phyloP scores from a whole-genome alignment of 2,797 vertebrate species.

The Cyclura pinguis region DNA sequence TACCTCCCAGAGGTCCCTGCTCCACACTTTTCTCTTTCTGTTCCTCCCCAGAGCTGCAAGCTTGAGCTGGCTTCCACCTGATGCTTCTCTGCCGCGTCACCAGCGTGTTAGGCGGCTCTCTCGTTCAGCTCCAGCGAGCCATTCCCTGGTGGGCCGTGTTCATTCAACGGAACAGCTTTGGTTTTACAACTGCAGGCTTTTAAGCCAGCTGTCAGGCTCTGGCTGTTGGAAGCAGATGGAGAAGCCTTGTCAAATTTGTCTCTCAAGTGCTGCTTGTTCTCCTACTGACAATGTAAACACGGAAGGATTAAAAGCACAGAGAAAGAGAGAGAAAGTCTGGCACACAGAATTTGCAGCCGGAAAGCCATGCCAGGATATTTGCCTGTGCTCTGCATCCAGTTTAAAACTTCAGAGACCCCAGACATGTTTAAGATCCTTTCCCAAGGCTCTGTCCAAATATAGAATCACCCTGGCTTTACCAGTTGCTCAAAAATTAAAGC shows the following conservation, averaged over 20 bases:
- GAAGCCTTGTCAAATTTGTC: neutral
- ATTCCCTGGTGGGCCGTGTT: neutral
- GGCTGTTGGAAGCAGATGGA: neutral
- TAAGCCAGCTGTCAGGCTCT: slow-evolving; percentile 10
- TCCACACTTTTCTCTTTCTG: neutral
- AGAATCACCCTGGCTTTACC: no score
- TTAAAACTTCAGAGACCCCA: neutral
- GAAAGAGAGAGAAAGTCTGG: neutral
- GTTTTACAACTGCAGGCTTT: neutral
- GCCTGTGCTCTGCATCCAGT: neutral
- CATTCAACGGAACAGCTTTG: neutral
- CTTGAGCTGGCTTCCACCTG: neutral
- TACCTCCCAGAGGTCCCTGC: neutral
- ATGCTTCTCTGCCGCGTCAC: neutral
- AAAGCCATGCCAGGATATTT: neutral
- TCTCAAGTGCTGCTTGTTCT: neutral
- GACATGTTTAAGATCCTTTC: no score
- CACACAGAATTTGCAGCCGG: neutral
- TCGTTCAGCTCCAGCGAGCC: neutral
- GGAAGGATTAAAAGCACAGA: neutral
- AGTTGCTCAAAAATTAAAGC: neutral
- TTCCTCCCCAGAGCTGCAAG: neutral
- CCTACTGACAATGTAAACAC: neutral
- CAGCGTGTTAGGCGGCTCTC: neutral
- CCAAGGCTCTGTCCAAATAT: no score